These are phyloP conservation scores for Beaufortia kweichowensis DNA, from an alignment of 2,113 vertebrate species.

Conservation along the genomic window DNA sequence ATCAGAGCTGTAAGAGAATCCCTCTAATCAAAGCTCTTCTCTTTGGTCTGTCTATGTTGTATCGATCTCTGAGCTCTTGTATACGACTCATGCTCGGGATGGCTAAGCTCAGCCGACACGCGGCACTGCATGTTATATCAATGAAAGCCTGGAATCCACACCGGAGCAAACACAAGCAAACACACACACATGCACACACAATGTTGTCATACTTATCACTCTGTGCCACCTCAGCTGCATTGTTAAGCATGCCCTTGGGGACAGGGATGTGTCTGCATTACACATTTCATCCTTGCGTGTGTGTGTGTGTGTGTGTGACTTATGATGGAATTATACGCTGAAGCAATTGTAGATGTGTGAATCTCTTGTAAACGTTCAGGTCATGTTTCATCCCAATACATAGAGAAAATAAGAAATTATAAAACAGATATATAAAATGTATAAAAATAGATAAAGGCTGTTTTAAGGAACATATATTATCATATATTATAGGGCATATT, in stretches of 20 bases:
- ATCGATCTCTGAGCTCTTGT: conserved; percentile 51
- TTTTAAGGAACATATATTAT: too few species aligned
- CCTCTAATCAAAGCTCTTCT: conserved; percentile 53
- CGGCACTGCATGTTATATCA: conserved; percentile 30
- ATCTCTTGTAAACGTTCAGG: neutral
- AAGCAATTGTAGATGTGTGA: neutral
- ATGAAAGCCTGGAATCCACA: conserved; percentile 36
- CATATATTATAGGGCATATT: too few species aligned
- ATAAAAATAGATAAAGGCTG: too few species aligned
- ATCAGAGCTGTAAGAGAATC: conserved; percentile 52
- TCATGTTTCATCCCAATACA: neutral
- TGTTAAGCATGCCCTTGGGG: conserved; percentile 38
- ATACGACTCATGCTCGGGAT: conserved; percentile 32
- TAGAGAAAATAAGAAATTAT: too few species aligned
- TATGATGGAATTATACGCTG: neutral
- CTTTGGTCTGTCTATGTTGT: conserved; percentile 44
- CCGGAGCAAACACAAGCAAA: conserved; percentile 15
- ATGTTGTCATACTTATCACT: conserved; percentile 20
- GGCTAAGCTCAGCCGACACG: conserved; percentile 40
- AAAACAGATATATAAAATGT: too few species aligned
- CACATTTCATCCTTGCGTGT: neutral
- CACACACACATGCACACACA: conserved; percentile 19
- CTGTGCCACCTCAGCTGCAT: conserved; percentile 35
- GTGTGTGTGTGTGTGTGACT: conserved; percentile 14
- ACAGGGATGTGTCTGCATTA: neutral